phyloP scores from a whole-genome alignment of 2,797 vertebrate species.

The Phalloptychus januarius region DNA sequence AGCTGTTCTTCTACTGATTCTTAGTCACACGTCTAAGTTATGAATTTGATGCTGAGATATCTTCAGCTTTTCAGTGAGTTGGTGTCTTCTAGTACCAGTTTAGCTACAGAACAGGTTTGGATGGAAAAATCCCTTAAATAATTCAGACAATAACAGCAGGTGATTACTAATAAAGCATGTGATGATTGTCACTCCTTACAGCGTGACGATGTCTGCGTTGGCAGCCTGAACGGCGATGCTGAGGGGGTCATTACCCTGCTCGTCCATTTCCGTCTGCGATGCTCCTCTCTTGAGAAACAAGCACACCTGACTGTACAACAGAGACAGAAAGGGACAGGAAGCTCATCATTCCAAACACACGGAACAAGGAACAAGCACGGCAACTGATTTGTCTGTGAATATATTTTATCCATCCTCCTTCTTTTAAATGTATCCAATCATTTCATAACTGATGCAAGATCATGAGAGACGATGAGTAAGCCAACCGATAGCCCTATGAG shows the following conservation, averaged over 20 bases:
- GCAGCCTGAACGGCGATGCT: conserved; percentile 93
- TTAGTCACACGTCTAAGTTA: neutral
- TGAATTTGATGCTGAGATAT: neutral
- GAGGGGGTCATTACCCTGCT: conserved; percentile 91
- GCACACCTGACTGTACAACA: conserved; percentile 89
- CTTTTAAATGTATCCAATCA: neutral
- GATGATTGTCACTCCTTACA: conserved; percentile 80
- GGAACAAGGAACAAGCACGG: no score
- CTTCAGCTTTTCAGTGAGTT: neutral
- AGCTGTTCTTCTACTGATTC: neutral
- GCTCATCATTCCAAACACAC: neutral
- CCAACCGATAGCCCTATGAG: neutral
- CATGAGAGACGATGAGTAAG: neutral
- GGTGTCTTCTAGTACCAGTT: neutral
- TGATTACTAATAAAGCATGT: neutral
- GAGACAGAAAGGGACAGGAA: neutral
- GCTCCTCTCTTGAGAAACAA: conserved; percentile 96
- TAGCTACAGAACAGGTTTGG: neutral
- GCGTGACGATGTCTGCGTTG: conserved; percentile 96
- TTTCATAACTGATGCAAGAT: neutral
- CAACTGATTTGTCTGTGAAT: neutral
- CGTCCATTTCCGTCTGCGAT: conserved; percentile 89
- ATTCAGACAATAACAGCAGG: neutral
- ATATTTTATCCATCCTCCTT: neutral
- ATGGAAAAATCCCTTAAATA: neutral